Evolutionary conservation across 1,140 invertebrate species (phyloP).

Genomic region (Philotrypesis tridentata): DNA sequence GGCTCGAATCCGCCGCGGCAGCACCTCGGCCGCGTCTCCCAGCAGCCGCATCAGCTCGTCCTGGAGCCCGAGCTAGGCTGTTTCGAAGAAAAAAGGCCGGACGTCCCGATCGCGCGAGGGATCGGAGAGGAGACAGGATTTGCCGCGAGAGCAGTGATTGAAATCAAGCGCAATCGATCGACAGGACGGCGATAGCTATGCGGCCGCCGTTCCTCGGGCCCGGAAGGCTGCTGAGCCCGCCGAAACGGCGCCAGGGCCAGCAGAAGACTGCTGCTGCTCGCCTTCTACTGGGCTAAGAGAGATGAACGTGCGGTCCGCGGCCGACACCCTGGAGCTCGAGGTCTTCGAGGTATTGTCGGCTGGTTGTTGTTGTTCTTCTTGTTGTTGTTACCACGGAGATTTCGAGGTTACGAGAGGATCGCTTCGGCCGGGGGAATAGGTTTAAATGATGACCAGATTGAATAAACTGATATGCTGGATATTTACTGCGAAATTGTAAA

Average conservation of each 20-base stretch:
- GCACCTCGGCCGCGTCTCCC: too few relatives aligned
- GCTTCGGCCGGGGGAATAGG: too few relatives aligned
- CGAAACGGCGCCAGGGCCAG: not conserved
- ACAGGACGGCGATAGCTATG: conserved; percentile 20
- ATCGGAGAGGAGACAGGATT: too few relatives aligned
- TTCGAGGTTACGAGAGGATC: not conserved
- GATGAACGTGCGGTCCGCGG: conserved; percentile 51
- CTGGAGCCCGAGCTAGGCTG: not conserved
- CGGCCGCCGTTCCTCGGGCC: conserved; percentile 30
- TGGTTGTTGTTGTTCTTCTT: not conserved
- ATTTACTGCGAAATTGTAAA: too few relatives aligned
- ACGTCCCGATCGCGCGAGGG: too few relatives aligned
- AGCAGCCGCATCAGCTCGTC: not conserved
- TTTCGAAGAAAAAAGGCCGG: not conserved
- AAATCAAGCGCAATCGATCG: not conserved
- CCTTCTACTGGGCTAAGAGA: conserved; percentile 34
- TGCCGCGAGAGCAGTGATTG: not conserved
- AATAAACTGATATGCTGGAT: too few relatives aligned
- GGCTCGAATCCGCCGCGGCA: not conserved
- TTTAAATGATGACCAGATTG: too few relatives aligned
- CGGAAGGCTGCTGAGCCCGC: conserved; percentile 10
- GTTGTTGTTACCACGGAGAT: too few relatives aligned
- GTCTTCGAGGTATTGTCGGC: conserved; percentile 68
- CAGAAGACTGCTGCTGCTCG: not conserved
- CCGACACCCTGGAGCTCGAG: conserved; percentile 72